Evolutionary conservation across 2,888 invertebrate genomes (phyloP).

Genomic region (Drosophila mulleri): DNA sequence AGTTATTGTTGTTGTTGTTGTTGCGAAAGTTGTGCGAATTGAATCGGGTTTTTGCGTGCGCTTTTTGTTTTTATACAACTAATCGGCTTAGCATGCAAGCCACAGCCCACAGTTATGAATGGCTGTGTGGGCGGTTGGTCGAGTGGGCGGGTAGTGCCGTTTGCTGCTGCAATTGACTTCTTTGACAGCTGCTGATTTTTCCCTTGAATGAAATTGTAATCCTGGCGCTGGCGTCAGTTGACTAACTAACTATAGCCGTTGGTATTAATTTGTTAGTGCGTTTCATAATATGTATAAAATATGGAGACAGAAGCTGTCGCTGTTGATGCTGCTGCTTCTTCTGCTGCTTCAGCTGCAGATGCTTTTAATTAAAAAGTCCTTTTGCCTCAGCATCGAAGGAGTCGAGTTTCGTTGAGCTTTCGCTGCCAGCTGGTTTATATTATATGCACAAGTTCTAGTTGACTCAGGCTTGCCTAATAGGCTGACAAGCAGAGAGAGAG

Average conservation of each 20-base stretch:
- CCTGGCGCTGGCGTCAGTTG: constrained; percentile 7
- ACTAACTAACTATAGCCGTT: constrained; percentile 3
- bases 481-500: too few relatives aligned
- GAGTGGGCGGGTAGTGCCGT: not conserved
- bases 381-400: constrained; percentile 27
- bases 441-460: not conserved
- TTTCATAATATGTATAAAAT: constrained; percentile 24
- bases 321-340: too few relatives aligned
- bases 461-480: not conserved
- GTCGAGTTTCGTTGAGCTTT: constrained; percentile 2
- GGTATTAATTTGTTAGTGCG: constrained; percentile 8
- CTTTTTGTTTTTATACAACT: constrained; percentile 69
- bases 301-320: constrained; percentile 22
- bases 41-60: constrained; percentile 29
- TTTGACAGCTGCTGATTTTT: constrained; percentile 40
- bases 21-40: constrained; percentile 14
- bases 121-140: not conserved
- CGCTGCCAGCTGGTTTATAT: not conserved
- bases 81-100: constrained; percentile 61
- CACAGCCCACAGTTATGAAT: constrained; percentile 2
- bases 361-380: constrained; percentile 58
- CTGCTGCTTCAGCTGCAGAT: constrained; percentile 5
- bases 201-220: constrained; percentile 48
- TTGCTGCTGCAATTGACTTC: constrained; percentile 45
- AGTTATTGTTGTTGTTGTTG: constrained; percentile 3